Evolutionary conservation across 2,113 vertebrate genomes (phyloP), one percentile per base, ranked within the genome.

Genomic region (Perca flavescens): DNA sequence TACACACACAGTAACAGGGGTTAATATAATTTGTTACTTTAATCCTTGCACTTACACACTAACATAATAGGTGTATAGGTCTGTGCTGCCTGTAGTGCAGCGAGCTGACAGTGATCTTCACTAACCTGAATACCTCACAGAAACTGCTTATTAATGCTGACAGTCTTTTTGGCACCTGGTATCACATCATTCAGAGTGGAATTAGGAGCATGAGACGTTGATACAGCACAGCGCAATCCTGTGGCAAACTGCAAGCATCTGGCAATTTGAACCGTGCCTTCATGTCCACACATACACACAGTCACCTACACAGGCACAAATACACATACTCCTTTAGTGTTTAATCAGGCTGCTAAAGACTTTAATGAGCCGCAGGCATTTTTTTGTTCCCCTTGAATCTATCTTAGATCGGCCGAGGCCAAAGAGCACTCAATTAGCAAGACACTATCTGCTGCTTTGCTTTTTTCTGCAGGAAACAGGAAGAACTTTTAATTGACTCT

Each of bases 331-430:
- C 36, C 57, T 75, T 16, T 50, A 50, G 66, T 73, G 74, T 88
- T 89, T 88, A 90, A 89, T 93, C 65, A 87, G 56, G n/a, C 78
- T 65, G 80, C 70, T 90, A 80, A 92, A 88, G 73, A 86, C 75
- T 75, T 79, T 90, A 88, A 93, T 91, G 82, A 89, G 76, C 69
- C 22, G 9, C 2, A 72, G 71, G 73, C 56, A 82, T 88, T 90
- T 82, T 90, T 82, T 90, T 78, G 80, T 76, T 78, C 82, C 69
- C 74, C 63, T n/a, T 62, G 56, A 85, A 86, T 84, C 79, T 56
- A 57, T 68, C 84, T 83, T 66, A 50, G 53, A 80, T 78, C 61
- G 61, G 53, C 69, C 65, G 36, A 86, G 84, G 88, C 65, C 83
- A 90, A 90, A 82, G 86, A 84, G 64, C 72, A 71, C 58, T 84